Percentiles rank a stretch among this genome's conserved stretches.
These are phyloP conservation scores for Lepidurus apus DNA, from an alignment of 1,140 invertebrate genomes.

Conservation along the genomic window DNA sequence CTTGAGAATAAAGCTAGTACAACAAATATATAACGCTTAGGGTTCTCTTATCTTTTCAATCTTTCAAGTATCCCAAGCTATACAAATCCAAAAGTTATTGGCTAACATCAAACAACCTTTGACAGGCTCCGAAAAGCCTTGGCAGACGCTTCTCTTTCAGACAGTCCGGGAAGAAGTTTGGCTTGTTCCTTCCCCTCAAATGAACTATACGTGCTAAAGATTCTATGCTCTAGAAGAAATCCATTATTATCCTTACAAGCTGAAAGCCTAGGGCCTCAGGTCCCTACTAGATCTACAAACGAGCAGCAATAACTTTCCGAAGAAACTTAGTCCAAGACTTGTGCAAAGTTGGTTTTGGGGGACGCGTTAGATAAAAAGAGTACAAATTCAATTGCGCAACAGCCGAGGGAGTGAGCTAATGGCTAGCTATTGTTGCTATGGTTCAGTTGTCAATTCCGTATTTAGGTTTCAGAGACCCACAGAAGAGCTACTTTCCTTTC, in stretches of 20 bases:
- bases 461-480: neutral
- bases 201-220: neutral
- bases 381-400: slow-evolving; percentile 1
- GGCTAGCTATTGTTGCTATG: neutral
- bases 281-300: neutral
- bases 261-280: neutral
- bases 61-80: neutral
- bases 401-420: slow-evolving; percentile 14
- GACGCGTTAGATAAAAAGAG: slow-evolving; percentile 6
- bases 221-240: neutral
- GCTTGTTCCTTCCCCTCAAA: neutral
- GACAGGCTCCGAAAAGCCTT: neutral
- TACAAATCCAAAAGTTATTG: neutral
- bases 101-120: slow-evolving; percentile 2
- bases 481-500: neutral
- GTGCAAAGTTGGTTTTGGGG: neutral
- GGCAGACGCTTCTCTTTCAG: neutral
- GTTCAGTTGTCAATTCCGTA: neutral
- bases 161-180: neutral
- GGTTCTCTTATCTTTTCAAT: neutral
- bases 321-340: neutral
- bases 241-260: neutral
- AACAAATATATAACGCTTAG: neutral
- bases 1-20: neutral
- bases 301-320: neutral